phyloP scores from a whole-genome alignment of 2,888 invertebrate species.

The Rosalia funebris region DNA sequence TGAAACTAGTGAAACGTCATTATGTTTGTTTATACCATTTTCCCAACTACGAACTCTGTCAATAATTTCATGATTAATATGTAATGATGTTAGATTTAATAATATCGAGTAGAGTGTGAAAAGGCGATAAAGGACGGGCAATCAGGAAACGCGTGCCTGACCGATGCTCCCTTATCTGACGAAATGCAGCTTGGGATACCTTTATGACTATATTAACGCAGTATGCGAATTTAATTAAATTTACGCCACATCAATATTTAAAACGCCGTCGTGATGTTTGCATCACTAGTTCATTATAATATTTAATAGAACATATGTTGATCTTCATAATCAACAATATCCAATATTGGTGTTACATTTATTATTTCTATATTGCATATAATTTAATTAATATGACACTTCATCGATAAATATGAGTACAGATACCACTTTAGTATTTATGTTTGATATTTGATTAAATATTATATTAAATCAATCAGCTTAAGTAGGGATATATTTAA shows the following conservation, averaged over 20 bases:
- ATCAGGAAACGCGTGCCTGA: slow-evolving; percentile 59
- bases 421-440: slow-evolving; percentile 27
- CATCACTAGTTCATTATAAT: slow-evolving; percentile 46
- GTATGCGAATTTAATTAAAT: slow-evolving; percentile 59
- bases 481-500: slow-evolving; percentile 13
- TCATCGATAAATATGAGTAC: slow-evolving; percentile 29
- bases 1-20: too few species aligned
- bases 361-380: slow-evolving; percentile 27
- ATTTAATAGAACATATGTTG: slow-evolving; percentile 56
- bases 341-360: slow-evolving; percentile 30
- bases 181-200: slow-evolving; percentile 58
- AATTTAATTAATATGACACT: slow-evolving; percentile 37
- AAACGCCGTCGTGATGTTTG: slow-evolving; percentile 40
- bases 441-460: slow-evolving; percentile 27
- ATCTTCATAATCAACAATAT: slow-evolving; percentile 35
- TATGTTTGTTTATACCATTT: too few species aligned
- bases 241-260: slow-evolving; percentile 53
- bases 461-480: slow-evolving; percentile 19
- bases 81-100: slow-evolving; percentile 13
- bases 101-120: slow-evolving; percentile 53
- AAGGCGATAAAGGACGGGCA: slow-evolving; percentile 57
- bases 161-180: slow-evolving; percentile 60
- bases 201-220: slow-evolving; percentile 60
- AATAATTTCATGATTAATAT: too few species aligned
- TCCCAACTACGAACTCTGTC: too few species aligned